phyloP scores from a whole-genome alignment of 2,888 invertebrate genomes.

The Aporophyla nigra region DNA sequence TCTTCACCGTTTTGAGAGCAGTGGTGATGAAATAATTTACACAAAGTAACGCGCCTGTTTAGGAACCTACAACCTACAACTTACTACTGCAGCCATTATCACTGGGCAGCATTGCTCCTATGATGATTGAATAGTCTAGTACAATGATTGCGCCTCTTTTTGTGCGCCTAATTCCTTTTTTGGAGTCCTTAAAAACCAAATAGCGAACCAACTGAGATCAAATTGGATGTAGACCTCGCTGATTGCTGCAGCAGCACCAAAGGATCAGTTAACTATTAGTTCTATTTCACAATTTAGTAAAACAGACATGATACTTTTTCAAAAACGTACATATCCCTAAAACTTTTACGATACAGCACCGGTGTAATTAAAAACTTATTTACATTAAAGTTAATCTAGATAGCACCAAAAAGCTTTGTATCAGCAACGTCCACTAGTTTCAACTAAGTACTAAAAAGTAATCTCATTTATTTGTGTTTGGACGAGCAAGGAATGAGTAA shows the following conservation, averaged over 20 bases:
- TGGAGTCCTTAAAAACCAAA: not conserved
- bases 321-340: not conserved
- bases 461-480: slow-evolving; percentile 53
- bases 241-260: not conserved
- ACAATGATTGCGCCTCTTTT: not conserved
- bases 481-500: slow-evolving; percentile 31
- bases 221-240: not conserved
- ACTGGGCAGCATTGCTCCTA: too few relatives aligned
- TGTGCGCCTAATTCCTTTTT: not conserved
- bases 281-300: not conserved
- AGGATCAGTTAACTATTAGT: not conserved
- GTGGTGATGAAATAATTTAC: too few relatives aligned
- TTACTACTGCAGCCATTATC: too few relatives aligned
- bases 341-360: slow-evolving; percentile 9
- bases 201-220: not conserved
- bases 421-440: slow-evolving; percentile 32
- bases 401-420: slow-evolving; percentile 21
- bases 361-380: slow-evolving; percentile 46
- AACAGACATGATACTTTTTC: not conserved
- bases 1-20: too few relatives aligned
- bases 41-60: too few relatives aligned
- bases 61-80: too few relatives aligned
- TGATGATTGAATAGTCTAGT: not conserved
- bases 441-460: slow-evolving; percentile 36
- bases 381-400: slow-evolving; percentile 29